Conservation (phyloP, 2,797 vertebrate species). For the Nannoperca obscura region DNA sequence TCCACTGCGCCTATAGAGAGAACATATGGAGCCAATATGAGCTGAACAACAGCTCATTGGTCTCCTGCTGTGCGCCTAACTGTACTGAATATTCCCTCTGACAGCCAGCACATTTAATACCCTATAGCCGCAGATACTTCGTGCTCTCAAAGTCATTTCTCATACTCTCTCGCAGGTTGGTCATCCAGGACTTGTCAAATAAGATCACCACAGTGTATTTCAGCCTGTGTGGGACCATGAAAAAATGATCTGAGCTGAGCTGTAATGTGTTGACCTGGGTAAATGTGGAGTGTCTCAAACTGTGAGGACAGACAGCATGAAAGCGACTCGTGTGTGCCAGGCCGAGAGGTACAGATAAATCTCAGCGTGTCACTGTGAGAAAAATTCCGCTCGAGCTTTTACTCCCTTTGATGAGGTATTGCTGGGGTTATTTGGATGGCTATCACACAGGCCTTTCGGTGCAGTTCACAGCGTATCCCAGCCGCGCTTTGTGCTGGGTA, state of each 20-base stretch:
- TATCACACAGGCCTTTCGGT: constrained; percentile 9
- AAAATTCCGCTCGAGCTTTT: constrained; percentile 33
- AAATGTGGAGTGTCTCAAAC: constrained; percentile 59
- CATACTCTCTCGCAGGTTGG: constrained; percentile 62
- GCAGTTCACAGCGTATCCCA: constrained; percentile 1
- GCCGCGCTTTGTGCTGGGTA: constrained; percentile 9
- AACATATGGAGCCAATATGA: constrained; percentile 35
- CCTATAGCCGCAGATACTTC: constrained; percentile 56
- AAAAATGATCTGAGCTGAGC: constrained; percentile 65
- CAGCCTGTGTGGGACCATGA: constrained; percentile 46
- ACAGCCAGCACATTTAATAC: constrained; percentile 55
- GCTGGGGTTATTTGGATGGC: constrained; percentile 31
- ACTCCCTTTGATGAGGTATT: constrained; percentile 61
- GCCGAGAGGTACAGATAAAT: constrained; percentile 53
- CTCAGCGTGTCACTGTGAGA: constrained; percentile 46
- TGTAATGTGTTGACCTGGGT: constrained; percentile 61
- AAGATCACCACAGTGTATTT: constrained; percentile 62
- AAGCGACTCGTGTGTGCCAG: constrained; percentile 49
- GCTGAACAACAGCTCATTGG: constrained; percentile 41
- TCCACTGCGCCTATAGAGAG: constrained; percentile 51
- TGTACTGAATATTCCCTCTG: constrained; percentile 35
- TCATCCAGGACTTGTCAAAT: constrained; percentile 78
- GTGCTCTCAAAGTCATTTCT: constrained; percentile 57
- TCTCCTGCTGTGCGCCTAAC: constrained; percentile 38
- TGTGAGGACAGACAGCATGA: constrained; percentile 56